Evolutionary conservation across 2,888 invertebrate species (phyloP).

Genomic region (Apoda limacodes): DNA sequence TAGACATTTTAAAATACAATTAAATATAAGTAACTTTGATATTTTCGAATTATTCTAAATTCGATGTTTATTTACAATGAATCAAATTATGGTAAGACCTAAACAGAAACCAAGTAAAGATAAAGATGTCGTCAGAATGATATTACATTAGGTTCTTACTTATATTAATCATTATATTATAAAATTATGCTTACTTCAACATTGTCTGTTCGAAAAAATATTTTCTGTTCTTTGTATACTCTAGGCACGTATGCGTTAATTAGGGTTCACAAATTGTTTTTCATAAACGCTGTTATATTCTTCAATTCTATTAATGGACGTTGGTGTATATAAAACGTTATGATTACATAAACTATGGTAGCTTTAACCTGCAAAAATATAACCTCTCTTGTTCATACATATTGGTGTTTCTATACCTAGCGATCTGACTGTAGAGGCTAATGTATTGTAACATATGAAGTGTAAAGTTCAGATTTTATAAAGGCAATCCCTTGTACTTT

Average conservation of each 20-base stretch:
- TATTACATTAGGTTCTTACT: no score
- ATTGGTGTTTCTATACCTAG: slow-evolving; percentile 25
- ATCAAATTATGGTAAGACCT: no score
- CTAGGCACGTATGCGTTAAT: slow-evolving; percentile 55
- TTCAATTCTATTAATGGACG: no score
- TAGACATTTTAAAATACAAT: no score
- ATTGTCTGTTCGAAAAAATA: slow-evolving; percentile 54
- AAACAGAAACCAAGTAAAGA: no score
- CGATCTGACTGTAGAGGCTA: slow-evolving; percentile 40
- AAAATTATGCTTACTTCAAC: slow-evolving; percentile 28
- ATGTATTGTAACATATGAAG: slow-evolving; percentile 29
- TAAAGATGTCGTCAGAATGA: no score
- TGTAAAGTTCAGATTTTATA: slow-evolving; percentile 35
- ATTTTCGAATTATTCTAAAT: no score
- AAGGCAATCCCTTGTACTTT: slow-evolving; percentile 65
- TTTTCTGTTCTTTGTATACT: slow-evolving; percentile 41
- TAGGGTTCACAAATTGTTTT: no score
- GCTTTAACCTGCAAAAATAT: slow-evolving; percentile 65
- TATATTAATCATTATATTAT: slow-evolving; percentile 26
- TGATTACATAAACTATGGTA: slow-evolving; percentile 25
- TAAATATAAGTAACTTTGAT: no score
- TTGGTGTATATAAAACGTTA: background rate
- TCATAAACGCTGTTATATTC: no score
- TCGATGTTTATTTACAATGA: no score
- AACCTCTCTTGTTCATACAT: slow-evolving; percentile 30